These are phyloP conservation scores for Chrysoperla carnea DNA, from an alignment of 1,140 invertebrate species.

Conservation along the genomic window DNA sequence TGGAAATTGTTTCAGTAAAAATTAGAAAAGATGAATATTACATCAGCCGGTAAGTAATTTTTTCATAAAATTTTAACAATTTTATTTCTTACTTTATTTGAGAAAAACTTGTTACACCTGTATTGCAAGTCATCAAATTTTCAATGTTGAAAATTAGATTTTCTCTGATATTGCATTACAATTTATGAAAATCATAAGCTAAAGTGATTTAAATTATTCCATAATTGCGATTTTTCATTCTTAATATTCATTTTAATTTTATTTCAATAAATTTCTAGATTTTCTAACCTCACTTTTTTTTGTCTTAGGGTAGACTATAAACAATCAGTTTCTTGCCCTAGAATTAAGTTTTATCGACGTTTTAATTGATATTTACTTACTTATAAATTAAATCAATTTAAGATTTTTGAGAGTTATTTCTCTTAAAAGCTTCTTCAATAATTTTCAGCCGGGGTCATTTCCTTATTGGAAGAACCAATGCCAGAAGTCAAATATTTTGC, in stretches of 20 bases:
- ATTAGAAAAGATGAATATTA: conserved; percentile 14
- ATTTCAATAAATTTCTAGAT: too few species aligned
- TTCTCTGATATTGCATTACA: background rate
- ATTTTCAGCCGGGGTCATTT: conserved; percentile 79
- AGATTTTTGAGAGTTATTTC: conserved; percentile 1
- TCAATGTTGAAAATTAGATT: background rate
- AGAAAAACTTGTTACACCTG: conserved; percentile 5
- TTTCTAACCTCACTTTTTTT: too few species aligned
- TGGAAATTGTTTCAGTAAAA: too few species aligned
- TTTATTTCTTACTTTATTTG: conserved; percentile 2
- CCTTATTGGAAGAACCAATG: conserved; percentile 85
- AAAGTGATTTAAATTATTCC: background rate
- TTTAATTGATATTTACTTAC: too few species aligned
- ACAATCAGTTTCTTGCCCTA: conserved; percentile 6
- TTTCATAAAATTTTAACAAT: background rate
- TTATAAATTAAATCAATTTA: conserved; percentile 5
- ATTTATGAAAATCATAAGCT: conserved; percentile 1
- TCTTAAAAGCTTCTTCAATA: background rate
- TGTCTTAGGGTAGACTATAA: too few species aligned
- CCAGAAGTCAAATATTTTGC: conserved; percentile 88
- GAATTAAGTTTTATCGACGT: too few species aligned
- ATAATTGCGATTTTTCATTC: background rate
- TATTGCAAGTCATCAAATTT: conserved; percentile 12
- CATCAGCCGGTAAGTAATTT: conserved; percentile 15
- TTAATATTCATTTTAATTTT: too few species aligned